Conservation (phyloP, 2,888 invertebrate species). For the Megastigmus dorsalis region DNA sequence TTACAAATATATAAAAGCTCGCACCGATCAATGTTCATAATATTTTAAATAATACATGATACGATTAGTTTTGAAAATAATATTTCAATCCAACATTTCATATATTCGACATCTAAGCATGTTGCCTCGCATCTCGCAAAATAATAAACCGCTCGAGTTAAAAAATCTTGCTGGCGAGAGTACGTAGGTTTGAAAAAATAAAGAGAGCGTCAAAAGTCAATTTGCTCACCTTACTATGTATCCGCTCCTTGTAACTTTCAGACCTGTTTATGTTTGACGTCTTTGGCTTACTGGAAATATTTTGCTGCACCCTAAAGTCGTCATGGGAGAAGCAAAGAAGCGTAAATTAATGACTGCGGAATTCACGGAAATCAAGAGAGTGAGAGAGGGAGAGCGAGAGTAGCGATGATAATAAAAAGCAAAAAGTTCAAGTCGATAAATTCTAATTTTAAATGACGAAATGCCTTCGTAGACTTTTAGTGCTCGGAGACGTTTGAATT, state of each 20-base stretch:
- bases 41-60: too few relatives aligned
- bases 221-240: conserved; percentile 75
- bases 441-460: conserved; percentile 8
- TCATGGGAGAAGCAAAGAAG: conserved; percentile 38
- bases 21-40: too few relatives aligned
- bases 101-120: too few relatives aligned
- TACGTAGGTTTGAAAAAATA: too few relatives aligned
- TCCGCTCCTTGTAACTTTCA: conserved; percentile 84
- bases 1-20: too few relatives aligned
- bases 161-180: too few relatives aligned
- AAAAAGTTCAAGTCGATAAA: neutral
- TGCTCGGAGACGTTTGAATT: neutral
- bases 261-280: conserved; percentile 79
- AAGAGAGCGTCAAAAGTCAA: conserved; percentile 27
- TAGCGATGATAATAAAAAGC: neutral
- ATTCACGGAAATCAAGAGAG: neutral
- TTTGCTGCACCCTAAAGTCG: conserved; percentile 71
- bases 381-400: too few relatives aligned
- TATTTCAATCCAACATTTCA: too few relatives aligned
- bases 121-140: too few relatives aligned
- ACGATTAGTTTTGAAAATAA: too few relatives aligned
- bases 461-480: too few relatives aligned
- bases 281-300: conserved; percentile 74
- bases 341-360: conserved; percentile 3
- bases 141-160: too few relatives aligned